Evolutionary conservation across 2,888 invertebrate species (phyloP).

Genomic region (Eristalis intricaria): DNA sequence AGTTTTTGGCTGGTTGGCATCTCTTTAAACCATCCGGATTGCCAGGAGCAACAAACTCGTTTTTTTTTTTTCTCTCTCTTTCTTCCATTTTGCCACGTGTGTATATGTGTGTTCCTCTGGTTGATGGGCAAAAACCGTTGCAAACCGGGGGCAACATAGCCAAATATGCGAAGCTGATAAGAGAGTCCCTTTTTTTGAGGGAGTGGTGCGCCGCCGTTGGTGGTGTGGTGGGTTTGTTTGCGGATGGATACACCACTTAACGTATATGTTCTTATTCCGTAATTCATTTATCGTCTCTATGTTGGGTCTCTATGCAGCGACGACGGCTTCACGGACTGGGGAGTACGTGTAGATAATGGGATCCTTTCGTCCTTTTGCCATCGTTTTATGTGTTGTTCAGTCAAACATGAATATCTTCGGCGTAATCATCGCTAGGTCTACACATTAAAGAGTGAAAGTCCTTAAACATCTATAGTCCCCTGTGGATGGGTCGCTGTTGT

Average conservation of each 20-base stretch:
- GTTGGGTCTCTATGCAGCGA: constrained; percentile 14
- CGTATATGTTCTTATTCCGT: constrained; percentile 57
- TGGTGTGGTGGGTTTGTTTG: constrained; percentile 45
- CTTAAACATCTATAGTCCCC: constrained; percentile 23
- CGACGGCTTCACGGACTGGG: constrained; percentile 38
- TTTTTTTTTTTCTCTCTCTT: constrained; percentile 1
- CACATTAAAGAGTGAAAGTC: constrained; percentile 50
- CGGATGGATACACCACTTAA: constrained; percentile 67
- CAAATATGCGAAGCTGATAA: constrained; percentile 63
- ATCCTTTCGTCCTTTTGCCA: constrained; percentile 46
- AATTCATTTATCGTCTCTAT: constrained; percentile 56
- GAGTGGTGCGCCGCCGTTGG: constrained; percentile 9
- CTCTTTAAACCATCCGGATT: constrained; percentile 61
- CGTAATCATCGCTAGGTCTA: constrained; percentile 45
- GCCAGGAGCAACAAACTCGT: constrained; percentile 52
- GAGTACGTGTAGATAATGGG: constrained; percentile 27
- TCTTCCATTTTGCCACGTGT: background rate
- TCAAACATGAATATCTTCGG: constrained; percentile 59
- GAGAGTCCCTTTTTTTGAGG: constrained; percentile 45
- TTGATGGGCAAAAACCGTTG: constrained; percentile 31
- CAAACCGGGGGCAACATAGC: constrained; percentile 23
- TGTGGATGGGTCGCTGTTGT: constrained; percentile 1
- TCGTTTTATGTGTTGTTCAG: constrained; percentile 65
- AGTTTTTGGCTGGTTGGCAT: constrained; percentile 41
- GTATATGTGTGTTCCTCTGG: background rate